Conservation (phyloP, 2,888 invertebrate species). For the Copidosoma aretas region DNA sequence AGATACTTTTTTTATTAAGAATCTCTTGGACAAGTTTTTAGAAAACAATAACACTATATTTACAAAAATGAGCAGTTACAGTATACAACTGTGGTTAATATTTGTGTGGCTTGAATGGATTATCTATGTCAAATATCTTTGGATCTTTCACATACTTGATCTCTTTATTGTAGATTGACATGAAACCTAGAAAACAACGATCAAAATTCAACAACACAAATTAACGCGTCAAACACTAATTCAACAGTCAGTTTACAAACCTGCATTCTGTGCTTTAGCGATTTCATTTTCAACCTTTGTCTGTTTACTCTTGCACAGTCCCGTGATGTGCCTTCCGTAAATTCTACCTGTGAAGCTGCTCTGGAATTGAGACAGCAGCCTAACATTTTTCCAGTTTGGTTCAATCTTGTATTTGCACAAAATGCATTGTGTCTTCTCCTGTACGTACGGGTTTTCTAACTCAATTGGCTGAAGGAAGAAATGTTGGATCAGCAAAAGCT, state of each 20-base stretch:
- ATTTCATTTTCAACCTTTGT: conserved; percentile 76
- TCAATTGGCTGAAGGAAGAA: conserved; percentile 48
- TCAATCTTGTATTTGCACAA: conserved; percentile 83
- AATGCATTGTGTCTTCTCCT: conserved; percentile 76
- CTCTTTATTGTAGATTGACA: conserved; percentile 84
- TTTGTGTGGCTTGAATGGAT: conserved; percentile 80
- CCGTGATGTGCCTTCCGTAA: conserved; percentile 92
- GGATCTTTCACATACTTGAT: conserved; percentile 85
- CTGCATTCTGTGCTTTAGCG: conserved; percentile 75
- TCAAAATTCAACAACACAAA: not conserved
- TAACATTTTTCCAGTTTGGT: conserved; percentile 89
- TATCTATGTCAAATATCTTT: conserved; percentile 86
- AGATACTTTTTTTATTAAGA: not conserved
- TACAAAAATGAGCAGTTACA: not conserved
- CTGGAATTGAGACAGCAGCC: conserved; percentile 92
- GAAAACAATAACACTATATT: not conserved
- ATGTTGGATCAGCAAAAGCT: not conserved
- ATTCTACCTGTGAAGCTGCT: conserved; percentile 93
- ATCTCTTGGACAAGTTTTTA: not conserved
- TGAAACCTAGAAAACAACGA: conserved; percentile 66
- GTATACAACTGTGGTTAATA: conserved; percentile 64
- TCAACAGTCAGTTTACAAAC: conserved; percentile 52
- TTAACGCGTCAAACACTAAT: not conserved
- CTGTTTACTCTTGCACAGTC: conserved; percentile 86
- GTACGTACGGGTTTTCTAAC: conserved; percentile 77